Base-by-base conservation (phyloP, 2,888 invertebrate genomes). In the Ophonus ardosiacus region DNA sequence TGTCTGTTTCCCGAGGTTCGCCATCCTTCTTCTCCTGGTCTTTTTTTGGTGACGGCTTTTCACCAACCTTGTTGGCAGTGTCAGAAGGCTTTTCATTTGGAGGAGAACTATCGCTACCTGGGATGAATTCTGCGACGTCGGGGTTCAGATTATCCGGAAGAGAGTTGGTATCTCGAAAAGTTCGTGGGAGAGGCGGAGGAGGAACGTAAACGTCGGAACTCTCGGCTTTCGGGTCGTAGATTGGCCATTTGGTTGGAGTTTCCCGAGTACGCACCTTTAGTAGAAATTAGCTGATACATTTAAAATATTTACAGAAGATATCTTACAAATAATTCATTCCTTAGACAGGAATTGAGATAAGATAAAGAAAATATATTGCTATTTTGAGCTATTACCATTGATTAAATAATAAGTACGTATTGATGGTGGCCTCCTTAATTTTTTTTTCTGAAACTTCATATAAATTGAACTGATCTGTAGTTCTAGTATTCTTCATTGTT, bases 201-300 rank as follows among this genome's bases (percentile, higher is more conserved):
- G 96, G 96, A 87, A 96, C 94, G 13, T 94, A 90, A 86, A 96
- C 91, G 86, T 93, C 93, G 3, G 94, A 93, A 7, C 92, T 92
- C 85, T 84, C 18, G 56, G 86, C 76, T 78, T 88, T 88, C 18
- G 88, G 87, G 61, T 88, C 87, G 61, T 89, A 86, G 63, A 97
- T 95, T 38, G 98, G 98, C 99, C 99, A 99, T 90, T 95, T 95
- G 10, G 93, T 93, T 0, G 99, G 97, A 89, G 97, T 95, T 87
- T 94, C 93, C 87, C 94, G 95, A 80, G 98, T 96, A 89, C 98
- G 94, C 79, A 97, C 96, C 96, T 96, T 90, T 24, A 89, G 24
- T 0, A 10, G 13, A 63, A 63, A 24, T 7, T 63, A 63, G 21
- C 31, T 31, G 5, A 31, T 31, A 6, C 5, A 31, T 31, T 31